Percentiles rank a stretch among this genome's conserved stretches.
phyloP scores from a whole-genome alignment of 2,797 vertebrate species.

The Craterocephalus amniculus region DNA sequence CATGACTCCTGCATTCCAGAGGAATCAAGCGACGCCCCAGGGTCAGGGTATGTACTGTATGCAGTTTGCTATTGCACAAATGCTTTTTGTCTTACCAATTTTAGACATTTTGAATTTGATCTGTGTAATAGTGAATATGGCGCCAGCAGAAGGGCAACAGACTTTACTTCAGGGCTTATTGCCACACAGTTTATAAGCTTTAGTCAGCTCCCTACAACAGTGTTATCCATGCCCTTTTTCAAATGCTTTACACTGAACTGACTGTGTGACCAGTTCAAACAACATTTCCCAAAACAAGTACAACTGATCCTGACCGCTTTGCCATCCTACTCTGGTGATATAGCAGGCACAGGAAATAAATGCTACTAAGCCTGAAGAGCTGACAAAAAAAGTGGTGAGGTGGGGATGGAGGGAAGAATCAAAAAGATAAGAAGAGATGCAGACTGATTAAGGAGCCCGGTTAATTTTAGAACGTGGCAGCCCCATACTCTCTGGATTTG shows the following conservation, averaged over 20 bases:
- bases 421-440: constrained; percentile 56
- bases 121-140: constrained; percentile 33
- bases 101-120: constrained; percentile 11
- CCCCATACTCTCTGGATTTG: constrained; percentile 46
- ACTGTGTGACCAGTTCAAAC: constrained; percentile 41
- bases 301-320: constrained; percentile 18
- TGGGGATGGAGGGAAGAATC: constrained; percentile 10
- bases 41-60: constrained; percentile 57
- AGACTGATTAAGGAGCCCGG: constrained; percentile 43
- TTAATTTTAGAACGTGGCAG: constrained; percentile 66
- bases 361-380: constrained; percentile 18
- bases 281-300: constrained; percentile 24
- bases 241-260: background rate
- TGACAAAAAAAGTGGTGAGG: constrained; percentile 20
- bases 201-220: constrained; percentile 51
- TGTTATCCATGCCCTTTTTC: constrained; percentile 35
- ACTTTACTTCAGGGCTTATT: constrained; percentile 63
- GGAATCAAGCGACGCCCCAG: constrained; percentile 31
- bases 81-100: background rate
- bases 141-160: constrained; percentile 31
- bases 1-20: constrained; percentile 78
- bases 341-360: constrained; percentile 38
- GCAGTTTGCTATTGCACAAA: background rate
- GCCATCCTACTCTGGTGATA: constrained; percentile 12
- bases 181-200: constrained; percentile 50